Evolutionary conservation across 2,888 invertebrate species (phyloP).

Genomic region (Alviniconcha strummeri): DNA sequence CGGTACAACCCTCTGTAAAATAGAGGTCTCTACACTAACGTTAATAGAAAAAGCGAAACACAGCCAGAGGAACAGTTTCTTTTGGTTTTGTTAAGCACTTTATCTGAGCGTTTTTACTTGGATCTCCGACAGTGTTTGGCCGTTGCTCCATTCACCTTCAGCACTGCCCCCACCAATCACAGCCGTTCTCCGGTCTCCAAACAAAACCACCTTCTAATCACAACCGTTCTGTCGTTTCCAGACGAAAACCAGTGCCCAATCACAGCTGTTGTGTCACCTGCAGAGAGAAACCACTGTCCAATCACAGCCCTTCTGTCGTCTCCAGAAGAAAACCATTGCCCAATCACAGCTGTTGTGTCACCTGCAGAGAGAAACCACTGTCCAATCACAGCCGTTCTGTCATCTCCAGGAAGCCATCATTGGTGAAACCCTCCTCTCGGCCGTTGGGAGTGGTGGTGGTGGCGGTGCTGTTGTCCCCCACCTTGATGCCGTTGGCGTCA

Average conservation of each 20-base stretch:
- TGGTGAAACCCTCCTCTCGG: conserved; percentile 26
- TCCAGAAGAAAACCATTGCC: background rate
- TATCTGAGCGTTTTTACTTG: too few species aligned
- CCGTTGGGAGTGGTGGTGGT: conserved; percentile 6
- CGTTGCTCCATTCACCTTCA: too few species aligned
- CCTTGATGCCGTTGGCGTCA: conserved; percentile 11
- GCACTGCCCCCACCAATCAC: background rate
- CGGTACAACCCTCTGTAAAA: too few species aligned
- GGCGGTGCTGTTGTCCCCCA: conserved; percentile 3
- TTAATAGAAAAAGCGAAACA: too few species aligned
- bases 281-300: background rate
- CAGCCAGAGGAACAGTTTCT: too few species aligned
- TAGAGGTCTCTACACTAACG: too few species aligned
- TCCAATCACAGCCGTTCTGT: conserved; percentile 33
- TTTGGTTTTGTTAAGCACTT: too few species aligned
- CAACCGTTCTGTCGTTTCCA: too few species aligned
- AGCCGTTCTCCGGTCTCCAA: background rate
- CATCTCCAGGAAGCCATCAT: conserved; percentile 40
- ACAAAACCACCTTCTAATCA: too few species aligned
- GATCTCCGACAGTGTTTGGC: too few species aligned
- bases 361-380: background rate
- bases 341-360: conserved; percentile 25
- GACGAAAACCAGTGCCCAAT: too few species aligned
- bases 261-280: background rate
- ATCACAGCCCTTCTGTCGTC: too few species aligned